Percentiles rank a stretch among this genome's conserved stretches.
These are phyloP conservation scores for Sylvicola cinctus DNA, from an alignment of 2,888 invertebrate genomes.

Conservation along the genomic window DNA sequence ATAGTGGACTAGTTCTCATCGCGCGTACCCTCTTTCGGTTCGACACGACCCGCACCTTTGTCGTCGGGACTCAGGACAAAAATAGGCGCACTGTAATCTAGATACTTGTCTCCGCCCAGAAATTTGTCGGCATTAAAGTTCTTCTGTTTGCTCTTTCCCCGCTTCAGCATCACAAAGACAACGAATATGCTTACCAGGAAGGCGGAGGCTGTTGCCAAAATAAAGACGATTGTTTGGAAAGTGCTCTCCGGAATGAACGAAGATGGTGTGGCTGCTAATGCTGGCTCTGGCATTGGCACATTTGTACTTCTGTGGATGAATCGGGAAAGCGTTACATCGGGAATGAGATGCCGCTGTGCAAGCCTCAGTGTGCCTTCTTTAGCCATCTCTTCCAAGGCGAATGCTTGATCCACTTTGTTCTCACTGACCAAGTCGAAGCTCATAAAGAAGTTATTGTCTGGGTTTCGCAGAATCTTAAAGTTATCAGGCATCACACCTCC, in stretches of 20 bases:
- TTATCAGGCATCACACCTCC: conserved; percentile 29
- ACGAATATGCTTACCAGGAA: conserved; percentile 59
- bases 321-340: conserved; percentile 41
- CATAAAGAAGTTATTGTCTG: conserved; percentile 29
- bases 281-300: conserved; percentile 9
- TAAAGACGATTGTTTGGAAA: conserved; percentile 57
- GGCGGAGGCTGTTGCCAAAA: conserved; percentile 56
- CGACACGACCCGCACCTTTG: conserved; percentile 2
- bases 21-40: neutral
- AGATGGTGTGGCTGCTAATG: conserved; percentile 13
- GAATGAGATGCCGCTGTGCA: conserved; percentile 24
- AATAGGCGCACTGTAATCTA: conserved; percentile 23
- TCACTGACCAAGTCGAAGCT: conserved; percentile 46
- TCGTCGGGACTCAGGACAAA: conserved; percentile 20
- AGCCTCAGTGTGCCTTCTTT: conserved; percentile 19
- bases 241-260: conserved; percentile 23
- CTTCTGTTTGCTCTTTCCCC: conserved; percentile 27
- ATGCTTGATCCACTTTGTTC: conserved; percentile 58
- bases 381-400: conserved; percentile 58
- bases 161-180: conserved; percentile 52
- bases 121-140: conserved; percentile 9
- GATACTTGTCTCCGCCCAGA: conserved; percentile 14
- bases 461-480: conserved; percentile 29
- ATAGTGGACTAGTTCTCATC: too few relatives aligned
- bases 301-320: conserved; percentile 30